Conservation (phyloP, 2,797 vertebrate species). For the Enteromius paludinosus region DNA sequence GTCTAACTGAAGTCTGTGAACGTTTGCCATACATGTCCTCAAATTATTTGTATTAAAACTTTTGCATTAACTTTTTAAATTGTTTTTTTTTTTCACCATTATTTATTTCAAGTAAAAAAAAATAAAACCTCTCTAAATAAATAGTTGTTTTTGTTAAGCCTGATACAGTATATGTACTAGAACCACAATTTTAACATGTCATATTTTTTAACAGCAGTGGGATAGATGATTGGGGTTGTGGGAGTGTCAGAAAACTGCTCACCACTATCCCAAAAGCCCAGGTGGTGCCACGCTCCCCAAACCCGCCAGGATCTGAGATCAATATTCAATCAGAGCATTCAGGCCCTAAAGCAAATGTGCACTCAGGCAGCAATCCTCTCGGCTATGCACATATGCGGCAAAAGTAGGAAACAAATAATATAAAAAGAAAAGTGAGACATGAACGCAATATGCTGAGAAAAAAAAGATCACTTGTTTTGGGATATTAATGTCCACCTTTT, state of each 20-base stretch:
- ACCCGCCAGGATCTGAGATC: conserved; percentile 68
- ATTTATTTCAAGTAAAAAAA: not conserved
- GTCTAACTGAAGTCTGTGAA: too few species aligned
- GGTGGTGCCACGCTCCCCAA: conserved; percentile 46
- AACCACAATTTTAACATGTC: not conserved
- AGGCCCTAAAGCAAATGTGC: conserved; percentile 60
- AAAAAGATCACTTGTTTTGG: conserved; percentile 34
- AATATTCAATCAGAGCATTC: conserved; percentile 74
- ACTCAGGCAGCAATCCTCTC: conserved; percentile 14
- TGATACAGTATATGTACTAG: not conserved
- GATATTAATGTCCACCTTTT: conserved; percentile 51
- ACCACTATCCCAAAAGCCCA: conserved; percentile 22
- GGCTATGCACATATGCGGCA: not conserved
- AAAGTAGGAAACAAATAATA: conserved; percentile 19
- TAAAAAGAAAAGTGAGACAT: not conserved
- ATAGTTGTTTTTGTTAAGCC: not conserved
- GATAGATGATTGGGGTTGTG: not conserved
- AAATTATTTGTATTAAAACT: too few species aligned
- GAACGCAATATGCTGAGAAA: not conserved
- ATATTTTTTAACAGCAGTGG: not conserved
- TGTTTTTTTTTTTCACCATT: too few species aligned
- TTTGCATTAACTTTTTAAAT: too few species aligned
- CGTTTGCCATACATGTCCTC: too few species aligned
- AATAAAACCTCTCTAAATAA: not conserved
- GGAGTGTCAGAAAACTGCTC: not conserved